phyloP scores from a whole-genome alignment of 2,797 vertebrate genomes.

The Sebastes melanostomus region DNA sequence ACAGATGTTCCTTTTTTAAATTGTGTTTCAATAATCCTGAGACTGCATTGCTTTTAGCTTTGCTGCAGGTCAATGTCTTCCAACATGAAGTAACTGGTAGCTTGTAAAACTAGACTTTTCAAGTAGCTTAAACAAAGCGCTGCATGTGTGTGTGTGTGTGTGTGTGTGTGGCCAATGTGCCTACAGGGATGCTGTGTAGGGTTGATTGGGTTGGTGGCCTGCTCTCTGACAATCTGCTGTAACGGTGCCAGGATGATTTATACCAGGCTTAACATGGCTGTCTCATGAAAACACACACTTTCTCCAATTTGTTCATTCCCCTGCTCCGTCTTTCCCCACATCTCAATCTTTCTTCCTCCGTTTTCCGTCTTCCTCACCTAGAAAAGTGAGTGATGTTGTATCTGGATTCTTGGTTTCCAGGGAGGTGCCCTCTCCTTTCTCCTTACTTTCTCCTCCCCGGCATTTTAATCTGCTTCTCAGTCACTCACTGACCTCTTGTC shows the following conservation, averaged over 20 bases:
- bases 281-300: constrained; percentile 14
- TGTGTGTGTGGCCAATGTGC: not conserved
- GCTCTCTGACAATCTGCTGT: constrained; percentile 20
- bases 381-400: not conserved
- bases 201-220: constrained; percentile 36
- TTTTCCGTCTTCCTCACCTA: not conserved
- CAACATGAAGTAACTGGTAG: not conserved
- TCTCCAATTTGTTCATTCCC: not conserved
- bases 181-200: constrained; percentile 19
- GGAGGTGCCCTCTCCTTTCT: not conserved
- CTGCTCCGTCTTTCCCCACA: not conserved
- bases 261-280: constrained; percentile 26
- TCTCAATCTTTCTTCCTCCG: not conserved
- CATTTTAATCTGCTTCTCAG: constrained; percentile 48
- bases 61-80: not conserved
- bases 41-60: not conserved
- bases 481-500: not conserved
- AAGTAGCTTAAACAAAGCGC: not conserved
- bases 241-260: constrained; percentile 54
- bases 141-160: not conserved
- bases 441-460: constrained; percentile 31
- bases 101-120: not conserved
- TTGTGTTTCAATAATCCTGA: too few species aligned
- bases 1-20: too few species aligned
- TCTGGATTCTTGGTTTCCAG: constrained; percentile 1